Evolutionary conservation across 2,888 invertebrate genomes (phyloP).

Genomic region (Acanthopleura granulata): DNA sequence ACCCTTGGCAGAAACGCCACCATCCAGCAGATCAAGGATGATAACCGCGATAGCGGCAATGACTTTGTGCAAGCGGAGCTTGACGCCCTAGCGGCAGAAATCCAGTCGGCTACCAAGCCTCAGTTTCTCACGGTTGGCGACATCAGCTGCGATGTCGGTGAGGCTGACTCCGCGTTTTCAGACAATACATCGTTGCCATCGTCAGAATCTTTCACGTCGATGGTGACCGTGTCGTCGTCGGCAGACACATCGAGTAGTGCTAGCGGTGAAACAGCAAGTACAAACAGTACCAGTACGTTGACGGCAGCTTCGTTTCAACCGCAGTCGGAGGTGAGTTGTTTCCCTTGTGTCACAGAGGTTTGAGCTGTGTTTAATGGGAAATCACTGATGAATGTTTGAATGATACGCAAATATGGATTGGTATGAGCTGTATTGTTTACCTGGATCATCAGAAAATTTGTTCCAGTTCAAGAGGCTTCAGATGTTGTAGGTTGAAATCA

Average conservation of each 20-base stretch:
- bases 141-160: constrained; percentile 81
- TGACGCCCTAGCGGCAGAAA: constrained; percentile 58
- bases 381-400: no score
- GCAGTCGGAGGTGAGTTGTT: constrained; percentile 43
- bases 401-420: no score
- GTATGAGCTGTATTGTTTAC: no score
- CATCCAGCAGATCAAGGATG: constrained; percentile 16
- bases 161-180: constrained; percentile 98
- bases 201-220: constrained; percentile 91
- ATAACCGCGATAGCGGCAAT: constrained; percentile 43
- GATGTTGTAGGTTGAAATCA: no score
- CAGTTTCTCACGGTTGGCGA: constrained; percentile 7
- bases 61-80: constrained; percentile 57
- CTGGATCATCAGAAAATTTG: no score
- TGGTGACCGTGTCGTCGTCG: constrained; percentile 62
- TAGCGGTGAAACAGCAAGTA: constrained; percentile 49
- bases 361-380: no score
- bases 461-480: no score
- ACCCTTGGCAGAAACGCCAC: constrained; percentile 20
- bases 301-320: constrained; percentile 41
- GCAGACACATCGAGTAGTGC: constrained; percentile 52
- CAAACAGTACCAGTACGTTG: constrained; percentile 43
- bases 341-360: no score
- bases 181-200: constrained; percentile 95
- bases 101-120: constrained; percentile 48